Percentiles rank a stretch among this genome's conserved stretches.
These are phyloP conservation scores for Crocidura indochinensis DNA, from an alignment of 2,797 vertebrate genomes.

Conservation along the genomic window DNA sequence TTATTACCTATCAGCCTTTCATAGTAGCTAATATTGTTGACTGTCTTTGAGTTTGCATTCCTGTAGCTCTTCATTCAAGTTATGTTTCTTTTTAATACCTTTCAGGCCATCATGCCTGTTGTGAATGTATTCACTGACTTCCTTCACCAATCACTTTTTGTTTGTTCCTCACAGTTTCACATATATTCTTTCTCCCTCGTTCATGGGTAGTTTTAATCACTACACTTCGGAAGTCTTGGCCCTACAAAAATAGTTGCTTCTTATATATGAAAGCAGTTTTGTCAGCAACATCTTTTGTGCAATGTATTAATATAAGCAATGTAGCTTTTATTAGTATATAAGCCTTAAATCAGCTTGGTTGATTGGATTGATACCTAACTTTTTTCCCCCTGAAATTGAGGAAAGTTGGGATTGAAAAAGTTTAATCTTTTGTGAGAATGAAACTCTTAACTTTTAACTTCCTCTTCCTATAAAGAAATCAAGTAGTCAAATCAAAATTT, in stretches of 20 bases:
- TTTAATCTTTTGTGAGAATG: constrained; percentile 43
- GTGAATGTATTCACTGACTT: constrained; percentile 13
- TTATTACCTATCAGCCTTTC: not conserved
- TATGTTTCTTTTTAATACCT: constrained; percentile 25
- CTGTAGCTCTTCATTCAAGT: constrained; percentile 56
- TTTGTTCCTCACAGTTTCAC: not conserved
- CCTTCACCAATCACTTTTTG: not conserved
- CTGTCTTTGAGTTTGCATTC: not conserved
- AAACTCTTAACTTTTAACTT: not conserved
- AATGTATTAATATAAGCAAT: constrained; percentile 4
- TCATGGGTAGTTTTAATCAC: not conserved
- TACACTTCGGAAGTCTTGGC: not conserved
- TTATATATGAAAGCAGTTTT: constrained; percentile 39
- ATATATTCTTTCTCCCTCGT: not conserved
- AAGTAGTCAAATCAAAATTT: constrained; percentile 26
- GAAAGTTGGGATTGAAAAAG: constrained; percentile 26
- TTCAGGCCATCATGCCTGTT: not conserved
- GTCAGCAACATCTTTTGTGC: constrained; percentile 9
- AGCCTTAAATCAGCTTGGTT: not conserved
- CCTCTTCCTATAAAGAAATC: not conserved
- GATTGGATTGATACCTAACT: not conserved
- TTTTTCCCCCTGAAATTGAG: constrained; percentile 31
- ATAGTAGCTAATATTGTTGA: not conserved
- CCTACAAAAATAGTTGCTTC: constrained; percentile 19
- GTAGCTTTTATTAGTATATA: constrained; percentile 46